These are phyloP conservation scores for Peromyscus attwateri DNA, from an alignment of 2,797 vertebrate genomes.

Conservation along the genomic window DNA sequence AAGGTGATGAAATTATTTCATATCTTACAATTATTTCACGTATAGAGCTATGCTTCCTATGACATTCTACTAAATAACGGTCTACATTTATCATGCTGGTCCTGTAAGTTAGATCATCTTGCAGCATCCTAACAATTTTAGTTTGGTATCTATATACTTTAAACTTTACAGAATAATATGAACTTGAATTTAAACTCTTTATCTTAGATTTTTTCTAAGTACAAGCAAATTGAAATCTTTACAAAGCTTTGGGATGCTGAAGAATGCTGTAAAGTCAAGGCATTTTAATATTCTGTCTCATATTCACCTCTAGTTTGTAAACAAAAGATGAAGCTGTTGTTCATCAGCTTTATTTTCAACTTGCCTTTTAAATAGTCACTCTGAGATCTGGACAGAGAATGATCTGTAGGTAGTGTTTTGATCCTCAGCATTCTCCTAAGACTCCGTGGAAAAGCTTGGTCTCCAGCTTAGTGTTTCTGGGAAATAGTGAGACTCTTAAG, in stretches of 20 bases:
- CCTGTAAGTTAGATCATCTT: not conserved
- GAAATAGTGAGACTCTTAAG: not conserved
- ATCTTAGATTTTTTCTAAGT: not conserved
- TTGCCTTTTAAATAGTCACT: not conserved
- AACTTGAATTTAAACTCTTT: not conserved
- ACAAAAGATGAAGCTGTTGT: not conserved
- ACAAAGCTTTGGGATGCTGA: not conserved
- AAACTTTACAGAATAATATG: not conserved
- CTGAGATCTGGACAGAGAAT: not conserved
- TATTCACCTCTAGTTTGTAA: not conserved
- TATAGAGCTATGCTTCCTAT: not conserved
- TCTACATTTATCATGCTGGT: not conserved
- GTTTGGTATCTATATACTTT: not conserved
- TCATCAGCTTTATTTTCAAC: not conserved
- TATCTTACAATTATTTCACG: not conserved
- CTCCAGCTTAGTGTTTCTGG: not conserved
- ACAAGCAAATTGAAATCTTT: not conserved
- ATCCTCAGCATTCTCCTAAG: not conserved
- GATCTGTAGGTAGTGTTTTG: not conserved
- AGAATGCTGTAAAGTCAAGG: not conserved
- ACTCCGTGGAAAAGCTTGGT: not conserved
- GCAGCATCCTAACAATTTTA: not conserved
- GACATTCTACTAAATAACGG: not conserved
- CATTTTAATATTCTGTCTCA: not conserved
- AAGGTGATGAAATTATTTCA: constrained; percentile 66